These are phyloP conservation scores for Andrena fulva DNA, from an alignment of 2,888 invertebrate species.

Conservation along the genomic window DNA sequence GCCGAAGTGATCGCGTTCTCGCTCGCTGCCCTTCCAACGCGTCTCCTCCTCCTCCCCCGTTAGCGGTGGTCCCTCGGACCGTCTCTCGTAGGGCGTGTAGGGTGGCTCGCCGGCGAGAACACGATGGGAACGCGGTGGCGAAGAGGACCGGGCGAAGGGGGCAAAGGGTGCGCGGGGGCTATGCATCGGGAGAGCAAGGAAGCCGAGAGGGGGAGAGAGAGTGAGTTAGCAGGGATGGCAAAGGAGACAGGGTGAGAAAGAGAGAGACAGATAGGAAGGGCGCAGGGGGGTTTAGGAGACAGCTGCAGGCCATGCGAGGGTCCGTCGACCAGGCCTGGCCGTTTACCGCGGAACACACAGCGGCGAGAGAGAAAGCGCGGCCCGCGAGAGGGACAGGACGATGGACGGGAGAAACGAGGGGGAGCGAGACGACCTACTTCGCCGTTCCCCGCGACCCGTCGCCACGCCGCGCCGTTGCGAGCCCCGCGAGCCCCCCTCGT, in stretches of 20 bases:
- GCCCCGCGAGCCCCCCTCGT: slow-evolving; percentile 41
- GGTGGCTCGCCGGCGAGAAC: slow-evolving; percentile 63
- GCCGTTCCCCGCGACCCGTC: slow-evolving; percentile 61
- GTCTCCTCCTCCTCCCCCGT: slow-evolving; percentile 22
- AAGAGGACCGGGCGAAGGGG: slow-evolving; percentile 53
- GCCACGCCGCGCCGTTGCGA: slow-evolving; percentile 37
- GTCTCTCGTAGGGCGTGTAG: slow-evolving; percentile 59
- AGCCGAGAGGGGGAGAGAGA: slow-evolving; percentile 35
- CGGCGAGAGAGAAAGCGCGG: slow-evolving; percentile 57
- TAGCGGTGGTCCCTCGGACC: slow-evolving; percentile 24
- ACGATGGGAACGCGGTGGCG: slow-evolving; percentile 42
- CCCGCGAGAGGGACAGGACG: slow-evolving; percentile 32
- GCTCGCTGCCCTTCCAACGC: slow-evolving; percentile 22
- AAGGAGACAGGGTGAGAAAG: slow-evolving; percentile 29
- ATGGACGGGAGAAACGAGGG: slow-evolving; percentile 61
- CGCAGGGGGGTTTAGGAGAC: slow-evolving; percentile 75
- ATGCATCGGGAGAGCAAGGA: slow-evolving; percentile 32
- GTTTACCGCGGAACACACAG: slow-evolving; percentile 77
- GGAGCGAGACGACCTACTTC: slow-evolving; percentile 71
- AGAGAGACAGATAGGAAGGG: slow-evolving; percentile 3
- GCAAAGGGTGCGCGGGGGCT: slow-evolving; percentile 22
- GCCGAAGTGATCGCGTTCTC: slow-evolving; percentile 46
- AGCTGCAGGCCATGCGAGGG: slow-evolving; percentile 84
- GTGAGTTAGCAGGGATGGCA: slow-evolving; percentile 34
- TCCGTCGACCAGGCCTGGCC: slow-evolving; percentile 77